Percentiles rank a stretch among this genome's conserved stretches.
Evolutionary conservation across 2,113 vertebrate species (phyloP).

Genomic region (Candoia aspera): DNA sequence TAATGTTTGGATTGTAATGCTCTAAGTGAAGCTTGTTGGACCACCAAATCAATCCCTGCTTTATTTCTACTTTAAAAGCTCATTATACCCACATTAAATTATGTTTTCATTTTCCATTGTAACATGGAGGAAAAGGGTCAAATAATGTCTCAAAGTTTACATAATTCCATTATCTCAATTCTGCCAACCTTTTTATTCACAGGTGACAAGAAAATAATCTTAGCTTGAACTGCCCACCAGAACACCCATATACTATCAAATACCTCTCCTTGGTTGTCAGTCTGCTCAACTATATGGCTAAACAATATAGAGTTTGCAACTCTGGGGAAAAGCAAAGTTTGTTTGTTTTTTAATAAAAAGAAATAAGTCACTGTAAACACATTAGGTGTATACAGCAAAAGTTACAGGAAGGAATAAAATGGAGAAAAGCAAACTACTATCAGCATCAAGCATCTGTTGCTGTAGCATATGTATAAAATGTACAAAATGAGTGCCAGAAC

Average conservation of each 20-base stretch:
- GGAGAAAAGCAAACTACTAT: constrained; percentile 48
- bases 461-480: constrained; percentile 48
- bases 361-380: constrained; percentile 43
- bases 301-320: constrained; percentile 35
- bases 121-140: constrained; percentile 25
- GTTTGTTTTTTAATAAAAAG: constrained; percentile 17
- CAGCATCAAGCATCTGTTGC: constrained; percentile 68
- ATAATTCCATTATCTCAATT: constrained; percentile 62
- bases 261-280: constrained; percentile 56
- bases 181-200: constrained; percentile 60
- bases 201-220: constrained; percentile 66
- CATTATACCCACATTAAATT: not conserved
- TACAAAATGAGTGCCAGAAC: constrained; percentile 59
- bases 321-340: constrained; percentile 51
- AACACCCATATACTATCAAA: constrained; percentile 61
- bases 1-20: constrained; percentile 32
- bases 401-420: constrained; percentile 32
- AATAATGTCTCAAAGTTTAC: constrained; percentile 59
- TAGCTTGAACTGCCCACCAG: constrained; percentile 57
- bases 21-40: constrained; percentile 32
- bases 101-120: not conserved
- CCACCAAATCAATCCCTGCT: constrained; percentile 34
- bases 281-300: constrained; percentile 54
- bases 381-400: constrained; percentile 45
- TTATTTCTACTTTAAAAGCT: constrained; percentile 1